Base-by-base conservation (phyloP, 2,888 invertebrate species). In the Xylocampa areola region DNA sequence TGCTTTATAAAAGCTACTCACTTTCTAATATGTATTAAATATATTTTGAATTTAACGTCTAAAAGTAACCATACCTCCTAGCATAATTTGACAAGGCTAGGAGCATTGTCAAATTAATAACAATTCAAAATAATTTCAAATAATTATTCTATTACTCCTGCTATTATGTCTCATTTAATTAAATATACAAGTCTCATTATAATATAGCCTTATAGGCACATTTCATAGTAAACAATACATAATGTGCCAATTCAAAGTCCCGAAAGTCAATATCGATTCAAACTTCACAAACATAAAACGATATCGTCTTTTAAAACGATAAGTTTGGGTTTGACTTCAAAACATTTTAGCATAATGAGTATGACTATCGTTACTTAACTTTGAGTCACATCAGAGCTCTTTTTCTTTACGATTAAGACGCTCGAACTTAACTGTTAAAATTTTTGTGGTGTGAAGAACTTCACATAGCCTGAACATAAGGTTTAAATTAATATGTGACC, bases 251-350 rank as follows among this genome's bases (percentile, higher is more conserved):
- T 33, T 25, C n/a, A 6, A 41, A 67, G 32, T 36, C 8, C 11
- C 36, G 7, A 52, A 53, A 49, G 41, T 41, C 14, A 44, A 29
- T 27, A 47, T 39, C 23, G 10, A 44, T 54, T 51, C 17, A 45
- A 55, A 55, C 63, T 54, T 51, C 10, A 16, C 13, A 13, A 32
- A 47, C 23, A 43, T 59, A 25, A 43, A 39, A 47, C 16, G n/a
- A 11, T 8, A 51, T 61, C 17, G 17, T 23, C 30, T 49, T 52
- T 35, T 37, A 14, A 32, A 47, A 51, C 27, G 39, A 52, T 27
- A 21, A 37, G 23, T 49, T 49, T 4, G 43, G 16, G 3, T 47
- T 64, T 37, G 8, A 43, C 10, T 47, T 43, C 1, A 37, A n/a
- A 66, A 45, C 23, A 36, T 45, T 35, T 43, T 21, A 14, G 25